These are phyloP conservation scores for Tragelaphus oryx DNA, from an alignment of 2,797 vertebrate species.

Conservation along the genomic window DNA sequence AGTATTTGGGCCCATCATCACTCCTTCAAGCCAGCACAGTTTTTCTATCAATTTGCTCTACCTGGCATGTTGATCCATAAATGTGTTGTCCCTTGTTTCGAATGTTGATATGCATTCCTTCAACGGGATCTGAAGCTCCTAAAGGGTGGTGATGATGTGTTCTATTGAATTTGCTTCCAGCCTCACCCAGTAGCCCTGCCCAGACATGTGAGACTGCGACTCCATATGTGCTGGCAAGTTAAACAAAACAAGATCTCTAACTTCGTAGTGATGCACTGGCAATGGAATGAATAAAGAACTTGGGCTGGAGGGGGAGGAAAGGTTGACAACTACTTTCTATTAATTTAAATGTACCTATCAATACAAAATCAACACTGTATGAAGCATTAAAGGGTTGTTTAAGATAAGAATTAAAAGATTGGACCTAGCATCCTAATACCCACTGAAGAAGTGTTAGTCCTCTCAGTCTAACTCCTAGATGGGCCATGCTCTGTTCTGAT, in stretches of 20 bases:
- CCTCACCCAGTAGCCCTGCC: background rate
- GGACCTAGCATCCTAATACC: background rate
- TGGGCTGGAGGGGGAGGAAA: background rate
- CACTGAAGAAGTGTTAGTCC: background rate
- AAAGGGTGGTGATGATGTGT: background rate
- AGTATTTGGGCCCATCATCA: background rate
- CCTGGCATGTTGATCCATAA: background rate
- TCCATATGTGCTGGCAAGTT: background rate
- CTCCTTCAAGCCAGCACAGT: background rate
- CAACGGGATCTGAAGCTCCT: background rate
- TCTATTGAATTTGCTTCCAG: background rate
- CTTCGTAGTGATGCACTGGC: background rate
- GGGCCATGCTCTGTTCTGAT: background rate
- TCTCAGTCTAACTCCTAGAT: background rate
- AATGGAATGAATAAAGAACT: background rate
- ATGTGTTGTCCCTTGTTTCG: background rate
- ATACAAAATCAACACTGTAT: background rate
- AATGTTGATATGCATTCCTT: background rate
- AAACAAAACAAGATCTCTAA: background rate
- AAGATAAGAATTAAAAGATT: background rate
- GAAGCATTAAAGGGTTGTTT: background rate
- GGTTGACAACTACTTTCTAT: background rate
- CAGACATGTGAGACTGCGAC: background rate
- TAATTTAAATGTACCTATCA: constrained; percentile 1
- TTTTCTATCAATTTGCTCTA: background rate